A percentile compares a stretch with the other conserved stretches of the same genome.
phyloP scores from a whole-genome alignment of 1,140 invertebrate genomes.

The Solenopsis invicta region DNA sequence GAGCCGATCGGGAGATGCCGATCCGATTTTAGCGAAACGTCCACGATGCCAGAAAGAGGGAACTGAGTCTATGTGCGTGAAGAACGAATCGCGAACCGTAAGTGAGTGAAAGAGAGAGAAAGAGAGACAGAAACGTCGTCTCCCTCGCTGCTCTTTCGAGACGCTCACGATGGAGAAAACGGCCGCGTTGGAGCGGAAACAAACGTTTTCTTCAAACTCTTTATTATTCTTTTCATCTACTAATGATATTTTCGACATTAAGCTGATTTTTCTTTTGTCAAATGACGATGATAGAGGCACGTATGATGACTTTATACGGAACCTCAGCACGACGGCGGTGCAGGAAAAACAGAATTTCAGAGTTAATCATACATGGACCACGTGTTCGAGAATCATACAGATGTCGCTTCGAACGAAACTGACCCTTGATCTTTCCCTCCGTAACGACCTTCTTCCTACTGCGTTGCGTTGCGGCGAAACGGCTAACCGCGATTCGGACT shows the following conservation, averaged over 20 bases:
- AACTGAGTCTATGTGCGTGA: conserved; percentile 31
- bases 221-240: background rate
- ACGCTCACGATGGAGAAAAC: background rate
- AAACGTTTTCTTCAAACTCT: background rate
- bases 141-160: background rate
- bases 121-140: background rate
- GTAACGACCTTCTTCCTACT: conserved; percentile 71
- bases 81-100: conserved; percentile 3
- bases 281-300: background rate
- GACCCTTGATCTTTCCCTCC: conserved; percentile 68
- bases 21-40: conserved; percentile 31
- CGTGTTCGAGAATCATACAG: background rate
- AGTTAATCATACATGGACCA: background rate
- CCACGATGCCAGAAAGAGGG: conserved; percentile 2
- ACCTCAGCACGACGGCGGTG: background rate
- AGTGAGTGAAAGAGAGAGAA: background rate
- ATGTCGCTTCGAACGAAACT: conserved; percentile 48
- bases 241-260: background rate
- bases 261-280: background rate
- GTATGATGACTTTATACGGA: background rate
- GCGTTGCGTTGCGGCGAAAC: conserved; percentile 66
- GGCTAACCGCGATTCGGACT: conserved; percentile 71
- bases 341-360: background rate
- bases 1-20: conserved; percentile 28
- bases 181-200: too few relatives aligned